Evolutionary conservation across 2,113 vertebrate genomes (phyloP).

Genomic region (Mandrillus leucophaeus): DNA sequence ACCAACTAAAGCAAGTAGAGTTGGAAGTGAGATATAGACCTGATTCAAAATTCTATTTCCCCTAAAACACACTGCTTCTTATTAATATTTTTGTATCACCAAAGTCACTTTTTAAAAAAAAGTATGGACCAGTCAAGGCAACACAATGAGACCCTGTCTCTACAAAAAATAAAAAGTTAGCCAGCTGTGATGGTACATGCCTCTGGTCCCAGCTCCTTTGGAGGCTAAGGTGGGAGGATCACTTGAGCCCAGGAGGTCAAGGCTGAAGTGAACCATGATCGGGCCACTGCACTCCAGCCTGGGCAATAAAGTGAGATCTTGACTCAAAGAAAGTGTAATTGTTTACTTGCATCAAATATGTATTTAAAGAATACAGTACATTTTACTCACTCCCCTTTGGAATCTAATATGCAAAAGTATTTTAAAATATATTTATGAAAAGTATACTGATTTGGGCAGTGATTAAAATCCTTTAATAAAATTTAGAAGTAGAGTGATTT

Average conservation of each 20-base stretch:
- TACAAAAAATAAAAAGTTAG: too few relatives aligned
- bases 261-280: too few relatives aligned
- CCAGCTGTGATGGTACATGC: too few relatives aligned
- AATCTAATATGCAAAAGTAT: conserved; percentile 14
- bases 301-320: too few relatives aligned
- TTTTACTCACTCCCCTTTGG: background rate
- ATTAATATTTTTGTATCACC: background rate
- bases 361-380: background rate
- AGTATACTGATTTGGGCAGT: background rate
- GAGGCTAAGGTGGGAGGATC: too few relatives aligned
- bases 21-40: background rate
- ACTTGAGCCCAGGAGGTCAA: too few relatives aligned
- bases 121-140: background rate
- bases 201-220: too few relatives aligned
- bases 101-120: background rate
- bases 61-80: background rate
- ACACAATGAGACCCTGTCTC: too few relatives aligned
- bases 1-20: background rate
- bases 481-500: background rate
- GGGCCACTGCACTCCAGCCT: too few relatives aligned
- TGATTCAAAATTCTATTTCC: background rate
- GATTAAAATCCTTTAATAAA: conserved; percentile 7
- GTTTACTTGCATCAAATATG: background rate
- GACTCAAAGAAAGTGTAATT: background rate
- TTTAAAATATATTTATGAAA: conserved; percentile 26